Conservation (phyloP, 2,797 vertebrate genomes). For the Lemur catta region DNA sequence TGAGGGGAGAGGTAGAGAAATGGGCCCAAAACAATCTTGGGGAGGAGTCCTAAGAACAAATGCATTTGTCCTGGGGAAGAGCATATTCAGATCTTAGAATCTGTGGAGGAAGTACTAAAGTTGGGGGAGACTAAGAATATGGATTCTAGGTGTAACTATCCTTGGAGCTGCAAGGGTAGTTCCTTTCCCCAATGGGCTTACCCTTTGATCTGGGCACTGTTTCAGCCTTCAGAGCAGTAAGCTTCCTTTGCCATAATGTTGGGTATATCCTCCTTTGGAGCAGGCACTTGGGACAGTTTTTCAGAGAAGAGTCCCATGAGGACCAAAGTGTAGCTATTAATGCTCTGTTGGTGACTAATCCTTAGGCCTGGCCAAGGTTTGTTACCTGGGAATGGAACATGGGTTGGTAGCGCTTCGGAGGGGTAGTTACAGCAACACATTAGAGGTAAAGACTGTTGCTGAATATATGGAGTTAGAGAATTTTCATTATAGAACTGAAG, state of each 20-base stretch:
- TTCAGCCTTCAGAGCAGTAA: neutral
- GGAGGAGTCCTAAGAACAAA: neutral
- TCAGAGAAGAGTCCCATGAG: neutral
- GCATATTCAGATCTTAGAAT: neutral
- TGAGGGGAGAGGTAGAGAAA: neutral
- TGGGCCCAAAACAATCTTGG: neutral
- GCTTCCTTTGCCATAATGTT: neutral
- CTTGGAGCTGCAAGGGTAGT: neutral
- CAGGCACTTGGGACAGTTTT: conserved; percentile 32
- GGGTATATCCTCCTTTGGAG: neutral
- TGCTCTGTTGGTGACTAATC: conserved; percentile 43
- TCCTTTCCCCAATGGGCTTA: neutral
- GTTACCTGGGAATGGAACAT: conserved; percentile 27
- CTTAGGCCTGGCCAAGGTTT: neutral
- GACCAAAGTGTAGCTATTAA: neutral
- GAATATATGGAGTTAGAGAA: conserved; percentile 12
- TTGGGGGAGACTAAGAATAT: neutral
- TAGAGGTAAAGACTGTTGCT: conserved; percentile 26
- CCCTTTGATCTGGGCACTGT: neutral
- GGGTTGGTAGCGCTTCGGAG: conserved; percentile 31
- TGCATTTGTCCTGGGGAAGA: neutral
- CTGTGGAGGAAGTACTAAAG: neutral
- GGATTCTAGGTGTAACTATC: neutral
- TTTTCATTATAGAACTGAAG: conserved; percentile 52
- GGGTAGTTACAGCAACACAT: conserved; percentile 30